Percentiles rank a stretch among this genome's conserved stretches.
These are phyloP conservation scores for Rhogogaster chlorosoma DNA, from an alignment of 2,888 invertebrate genomes.

Conservation along the genomic window DNA sequence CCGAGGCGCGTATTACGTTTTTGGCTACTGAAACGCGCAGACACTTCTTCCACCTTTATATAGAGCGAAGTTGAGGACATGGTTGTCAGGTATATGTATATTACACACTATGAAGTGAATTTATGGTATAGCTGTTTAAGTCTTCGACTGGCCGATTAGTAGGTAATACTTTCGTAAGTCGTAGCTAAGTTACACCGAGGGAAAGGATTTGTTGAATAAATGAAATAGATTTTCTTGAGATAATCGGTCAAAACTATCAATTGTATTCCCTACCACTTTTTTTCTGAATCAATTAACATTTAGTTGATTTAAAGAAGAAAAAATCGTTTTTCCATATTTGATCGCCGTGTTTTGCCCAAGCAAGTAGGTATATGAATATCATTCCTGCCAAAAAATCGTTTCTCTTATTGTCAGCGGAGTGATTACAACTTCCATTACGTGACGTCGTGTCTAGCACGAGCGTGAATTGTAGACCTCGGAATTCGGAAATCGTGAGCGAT, in stretches of 20 bases:
- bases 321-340: too few species aligned
- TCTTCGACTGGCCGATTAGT: constrained; percentile 1
- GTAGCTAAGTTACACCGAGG: not conserved
- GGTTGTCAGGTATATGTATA: constrained; percentile 23
- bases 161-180: not conserved
- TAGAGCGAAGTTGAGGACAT: constrained; percentile 27
- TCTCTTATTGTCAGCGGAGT: too few species aligned
- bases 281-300: not conserved
- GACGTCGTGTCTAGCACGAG: too few species aligned
- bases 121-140: not conserved
- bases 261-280: not conserved
- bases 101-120: constrained; percentile 9
- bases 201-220: not conserved
- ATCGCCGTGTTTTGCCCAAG: too few species aligned
- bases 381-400: too few species aligned
- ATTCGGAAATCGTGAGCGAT: not conserved
- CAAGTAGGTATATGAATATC: too few species aligned
- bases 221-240: not conserved
- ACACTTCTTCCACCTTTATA: constrained; percentile 34
- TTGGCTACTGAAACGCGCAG: constrained; percentile 26
- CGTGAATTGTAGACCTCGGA: not conserved
- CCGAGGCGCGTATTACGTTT: constrained; percentile 31
- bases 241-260: not conserved
- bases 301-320: too few species aligned
- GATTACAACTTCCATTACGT: too few species aligned